Percentiles rank a stretch among this genome's conserved stretches.
These are phyloP conservation scores for Catharus fuscescens DNA, from an alignment of 2,113 vertebrate genomes.

Conservation along the genomic window DNA sequence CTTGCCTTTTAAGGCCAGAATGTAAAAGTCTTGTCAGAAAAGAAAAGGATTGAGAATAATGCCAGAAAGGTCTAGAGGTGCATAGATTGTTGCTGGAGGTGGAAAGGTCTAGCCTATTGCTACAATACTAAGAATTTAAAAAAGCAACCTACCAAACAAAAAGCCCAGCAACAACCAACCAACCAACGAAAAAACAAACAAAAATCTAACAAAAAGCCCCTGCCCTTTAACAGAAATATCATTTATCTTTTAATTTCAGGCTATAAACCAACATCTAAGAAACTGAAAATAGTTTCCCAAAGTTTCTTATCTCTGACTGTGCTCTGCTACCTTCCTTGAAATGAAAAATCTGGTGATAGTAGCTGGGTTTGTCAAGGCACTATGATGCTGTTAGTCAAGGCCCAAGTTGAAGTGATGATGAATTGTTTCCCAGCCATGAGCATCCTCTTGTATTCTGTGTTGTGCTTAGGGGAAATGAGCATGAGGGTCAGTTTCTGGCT, in stretches of 20 bases:
- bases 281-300: not conserved
- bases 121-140: not conserved
- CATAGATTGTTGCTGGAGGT: not conserved
- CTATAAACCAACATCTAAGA: not conserved
- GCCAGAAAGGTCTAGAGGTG: not conserved
- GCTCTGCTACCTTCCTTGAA: not conserved
- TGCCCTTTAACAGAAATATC: not conserved
- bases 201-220: not conserved
- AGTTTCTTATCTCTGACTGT: not conserved
- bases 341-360: not conserved
- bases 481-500: accelerated
- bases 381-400: not conserved
- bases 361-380: not conserved
- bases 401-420: not conserved
- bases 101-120: not conserved
- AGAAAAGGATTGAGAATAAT: not conserved
- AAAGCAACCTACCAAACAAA: not conserved
- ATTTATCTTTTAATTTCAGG: not conserved
- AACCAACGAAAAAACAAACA: not conserved
- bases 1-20: not conserved
- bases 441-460: not conserved
- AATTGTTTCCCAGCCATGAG: not conserved
- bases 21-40: not conserved
- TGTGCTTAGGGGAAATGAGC: not conserved
- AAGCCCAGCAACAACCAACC: not conserved